Conservation (phyloP, 2,888 invertebrate genomes). For the Chouioia cunea region DNA sequence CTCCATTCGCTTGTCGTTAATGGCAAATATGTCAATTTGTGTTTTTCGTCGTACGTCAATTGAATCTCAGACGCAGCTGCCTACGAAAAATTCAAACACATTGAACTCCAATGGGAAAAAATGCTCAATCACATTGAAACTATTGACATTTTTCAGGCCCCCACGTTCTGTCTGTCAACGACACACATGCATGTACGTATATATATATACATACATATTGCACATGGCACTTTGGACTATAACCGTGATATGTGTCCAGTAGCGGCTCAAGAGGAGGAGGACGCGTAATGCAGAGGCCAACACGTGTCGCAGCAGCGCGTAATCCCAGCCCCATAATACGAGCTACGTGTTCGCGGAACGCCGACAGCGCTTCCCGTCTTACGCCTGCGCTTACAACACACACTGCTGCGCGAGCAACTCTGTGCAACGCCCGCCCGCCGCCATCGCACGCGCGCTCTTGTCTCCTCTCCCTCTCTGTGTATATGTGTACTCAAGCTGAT, state of each 20-base stretch:
- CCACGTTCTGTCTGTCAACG: background rate
- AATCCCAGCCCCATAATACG: conserved; percentile 37
- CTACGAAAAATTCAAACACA: no score
- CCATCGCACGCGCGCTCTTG: background rate
- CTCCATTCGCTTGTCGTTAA: conserved; percentile 21
- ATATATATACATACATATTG: no score
- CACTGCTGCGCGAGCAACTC: background rate
- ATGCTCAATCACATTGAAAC: no score
- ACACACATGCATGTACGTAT: background rate
- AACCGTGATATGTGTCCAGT: background rate
- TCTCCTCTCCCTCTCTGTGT: no score
- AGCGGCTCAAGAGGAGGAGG: no score
- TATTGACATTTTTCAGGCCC: no score
- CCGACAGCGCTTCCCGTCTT: conserved; percentile 38
- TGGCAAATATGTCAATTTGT: background rate
- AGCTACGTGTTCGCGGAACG: conserved; percentile 29
- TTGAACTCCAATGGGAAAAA: no score
- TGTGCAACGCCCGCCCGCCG: no score
- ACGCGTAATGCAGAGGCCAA: conserved; percentile 35
- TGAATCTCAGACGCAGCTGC: no score
- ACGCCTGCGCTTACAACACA: conserved; percentile 14
- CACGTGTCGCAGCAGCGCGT: conserved; percentile 40
- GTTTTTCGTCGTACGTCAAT: no score
- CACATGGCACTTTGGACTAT: background rate
- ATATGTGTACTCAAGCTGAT: background rate